Percentiles rank a stretch among this genome's conserved stretches.
phyloP scores from a whole-genome alignment of 2,113 vertebrate genomes.

The Heteronetta atricapilla region DNA sequence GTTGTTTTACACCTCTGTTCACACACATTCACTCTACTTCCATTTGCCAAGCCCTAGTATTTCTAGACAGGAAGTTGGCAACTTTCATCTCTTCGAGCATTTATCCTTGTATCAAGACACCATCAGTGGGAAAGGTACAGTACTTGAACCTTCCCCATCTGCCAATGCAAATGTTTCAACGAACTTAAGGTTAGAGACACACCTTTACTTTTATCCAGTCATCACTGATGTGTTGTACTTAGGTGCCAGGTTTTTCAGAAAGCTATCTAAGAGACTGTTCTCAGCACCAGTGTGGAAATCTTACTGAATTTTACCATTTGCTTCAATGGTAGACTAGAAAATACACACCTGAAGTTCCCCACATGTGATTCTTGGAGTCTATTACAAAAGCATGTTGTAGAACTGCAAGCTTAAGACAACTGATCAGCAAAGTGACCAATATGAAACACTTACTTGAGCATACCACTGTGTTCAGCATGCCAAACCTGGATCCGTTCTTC shows the following conservation, averaged over 20 bases:
- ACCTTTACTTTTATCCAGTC: background rate
- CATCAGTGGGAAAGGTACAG: background rate
- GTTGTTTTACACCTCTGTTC: background rate
- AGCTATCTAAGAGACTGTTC: background rate
- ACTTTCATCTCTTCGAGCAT: background rate
- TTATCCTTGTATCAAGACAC: background rate
- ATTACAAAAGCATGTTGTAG: background rate
- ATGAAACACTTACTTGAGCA: constrained; percentile 87
- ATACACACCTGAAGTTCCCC: background rate
- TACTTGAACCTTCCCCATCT: background rate
- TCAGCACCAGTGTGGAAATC: background rate
- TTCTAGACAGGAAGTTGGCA: background rate
- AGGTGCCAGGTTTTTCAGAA: background rate
- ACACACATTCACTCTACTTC: background rate
- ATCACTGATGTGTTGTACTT: background rate
- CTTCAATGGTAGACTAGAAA: background rate
- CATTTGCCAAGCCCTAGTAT: background rate
- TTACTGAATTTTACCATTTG: background rate
- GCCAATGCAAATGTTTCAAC: background rate
- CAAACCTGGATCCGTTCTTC: constrained; percentile 97
- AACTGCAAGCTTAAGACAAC: background rate
- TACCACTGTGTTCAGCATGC: constrained; percentile 93
- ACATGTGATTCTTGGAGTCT: background rate
- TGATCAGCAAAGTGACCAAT: background rate
- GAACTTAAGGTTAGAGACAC: background rate